Base-by-base conservation (phyloP, 2,888 invertebrate genomes). In the Plebejus argus region DNA sequence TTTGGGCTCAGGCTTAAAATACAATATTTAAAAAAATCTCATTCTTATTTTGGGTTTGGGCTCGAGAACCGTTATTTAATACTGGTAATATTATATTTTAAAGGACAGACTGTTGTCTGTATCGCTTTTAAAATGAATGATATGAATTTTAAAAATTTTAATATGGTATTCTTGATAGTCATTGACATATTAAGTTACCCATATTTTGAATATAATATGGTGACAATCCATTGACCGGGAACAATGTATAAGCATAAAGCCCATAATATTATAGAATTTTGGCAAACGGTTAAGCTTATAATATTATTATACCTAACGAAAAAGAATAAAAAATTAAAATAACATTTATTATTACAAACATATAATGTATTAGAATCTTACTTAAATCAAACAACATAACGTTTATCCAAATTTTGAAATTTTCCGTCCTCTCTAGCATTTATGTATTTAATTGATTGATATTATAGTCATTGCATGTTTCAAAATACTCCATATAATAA, bases 141-240 rank as follows among this genome's bases (percentile, higher is more conserved):
- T 58, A 58, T 20, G 58, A 20, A 58, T 58, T 58, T 58, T 8
- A 3, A 10, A 20, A 20, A 20, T 0, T 20, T 7, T 7, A 58
- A 20, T 56, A 58, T 20, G 58, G 20, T 7, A 8, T 10, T 61
- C 20, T 20, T 20, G 61, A 61, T 61, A 61, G 23, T 23, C 61
- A 61, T 61, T 61, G 61, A 20, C 61, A 61, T 61, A 61, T 61
- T 8, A 61, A 61, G 10, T 61, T 61, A 61, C n/a, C 23, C 61
- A 23, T 23, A 61, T 61, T 61, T 61, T 61, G 0, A 49, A 49
- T 49, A 15, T 15, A 49, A 49, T 49, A 49, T 49, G 4, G 49
- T 12, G 12, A 49, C 15, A 49, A 15, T 15, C 4, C 49, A 49
- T 15, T 49, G 5, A 10, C 3, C 15, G 15, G 15, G 4, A 4